Base-by-base conservation (phyloP, 2,797 vertebrate genomes). In the Ispidina lecontei region DNA sequence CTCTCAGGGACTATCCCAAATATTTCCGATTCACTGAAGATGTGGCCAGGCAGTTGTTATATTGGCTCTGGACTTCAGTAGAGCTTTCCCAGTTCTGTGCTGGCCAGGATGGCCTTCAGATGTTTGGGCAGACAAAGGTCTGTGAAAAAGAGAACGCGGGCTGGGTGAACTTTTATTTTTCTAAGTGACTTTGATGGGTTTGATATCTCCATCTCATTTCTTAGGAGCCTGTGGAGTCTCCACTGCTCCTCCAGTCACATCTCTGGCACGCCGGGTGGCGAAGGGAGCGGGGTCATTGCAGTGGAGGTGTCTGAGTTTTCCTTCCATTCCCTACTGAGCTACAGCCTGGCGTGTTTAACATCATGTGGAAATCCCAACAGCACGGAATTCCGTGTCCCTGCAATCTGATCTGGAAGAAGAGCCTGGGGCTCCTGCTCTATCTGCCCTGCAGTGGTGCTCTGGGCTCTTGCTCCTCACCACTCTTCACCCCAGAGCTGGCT, bases 1-100 rank as follows among this genome's bases (percentile, higher is more conserved):
- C 37, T 58, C 20, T 83, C 65, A 89, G 91, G 92, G 94, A 83
- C 84, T 78, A 10, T 54, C 78, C 81, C 87, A 72, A 49, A 77
- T 29, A 31, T 62, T 93, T 33, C 72, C 0, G 0, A 31, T 44
- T 17, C 58, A 49, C 59, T 63, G 70, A 44, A 75, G 65, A 80
- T 47, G 65, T 10, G 33, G 46, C 69, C 51, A 6, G n/a, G 49
- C 56, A 31, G 39, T 23, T 87, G 41, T 51, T 79, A 4, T 9
- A 3, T 17, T 73, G 69, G n/a, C 67, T 72, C 43, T 55, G 51
- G 67, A n/a, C 12, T 64, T 77, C 64, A 63, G 26, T 1, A 68
- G 46, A 35, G 8, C 7, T 41, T 86, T 86, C 54, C 67, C 52
- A 28, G 28, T 31, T 63, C 59, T 63, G 12, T 29, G 51, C 41